Evolutionary conservation across 1,140 invertebrate genomes (phyloP), one percentile per base, ranked within the genome.

Genomic region (Helicoverpa zea): DNA sequence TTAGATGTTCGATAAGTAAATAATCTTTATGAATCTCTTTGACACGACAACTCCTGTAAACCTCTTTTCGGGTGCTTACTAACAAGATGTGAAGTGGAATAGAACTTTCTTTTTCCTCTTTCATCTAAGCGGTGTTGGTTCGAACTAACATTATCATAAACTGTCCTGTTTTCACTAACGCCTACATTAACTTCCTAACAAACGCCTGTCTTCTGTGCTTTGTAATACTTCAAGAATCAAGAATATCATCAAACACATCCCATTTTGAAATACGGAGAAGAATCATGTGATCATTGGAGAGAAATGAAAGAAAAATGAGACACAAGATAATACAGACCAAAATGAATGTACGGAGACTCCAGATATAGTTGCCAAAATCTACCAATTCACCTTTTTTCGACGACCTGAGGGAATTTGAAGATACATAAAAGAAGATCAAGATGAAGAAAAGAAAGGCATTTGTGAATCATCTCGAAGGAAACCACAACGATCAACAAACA

Each of bases 41-140:
- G 47, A 78, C 75, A 78, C 61, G 75, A 66, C 75, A 78, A 78
- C 75, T 54, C 47, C 75, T 66, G 7, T 54, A 35, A 30, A 59
- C 29, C 29, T 35, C 11, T 52, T 64, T 29, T 64, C 13, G 13
- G 14, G 49, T 66, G 75, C 75, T 78, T 64, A 51, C 23, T 70
- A 70, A 66, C 63, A 66, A 52, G 61, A 78, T 78, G 63, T 49
- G 16, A 78, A 16, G 61, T 66, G 75, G 61, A 78, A 66, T 66
- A 56, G 52, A 58, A 74, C 29, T 74, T 18, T 74, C 72, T 66
- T 52, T 14, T 70, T 54, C 61, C 59, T 35, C 23, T 29, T 35
- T 11, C 35, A 18, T 73, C 47, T 64, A n/a, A 63, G 75, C 75
- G 59, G 75, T 77, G 75, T 5, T 49, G 59, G 59, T 18, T 35